Conservation (phyloP, 2,113 vertebrate species). For the Eclectus roratus region DNA sequence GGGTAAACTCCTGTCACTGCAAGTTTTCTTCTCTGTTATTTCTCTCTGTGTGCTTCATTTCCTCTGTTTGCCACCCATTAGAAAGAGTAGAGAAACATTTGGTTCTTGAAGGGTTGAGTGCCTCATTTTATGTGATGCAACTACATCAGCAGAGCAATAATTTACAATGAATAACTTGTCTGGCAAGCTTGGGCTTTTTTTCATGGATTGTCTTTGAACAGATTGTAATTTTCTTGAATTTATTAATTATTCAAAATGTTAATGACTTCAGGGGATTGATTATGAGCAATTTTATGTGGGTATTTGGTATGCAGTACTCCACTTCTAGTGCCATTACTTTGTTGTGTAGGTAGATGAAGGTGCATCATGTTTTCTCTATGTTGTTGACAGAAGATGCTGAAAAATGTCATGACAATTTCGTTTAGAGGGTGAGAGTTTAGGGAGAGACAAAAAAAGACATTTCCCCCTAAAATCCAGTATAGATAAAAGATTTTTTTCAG, state of each 20-base stretch:
- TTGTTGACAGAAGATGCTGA: background rate
- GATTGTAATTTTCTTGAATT: slow-evolving; percentile 22
- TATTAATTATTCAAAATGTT: slow-evolving; percentile 57
- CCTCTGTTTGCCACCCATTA: background rate
- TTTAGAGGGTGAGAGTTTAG: background rate
- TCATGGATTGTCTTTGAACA: slow-evolving; percentile 1
- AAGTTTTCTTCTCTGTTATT: background rate
- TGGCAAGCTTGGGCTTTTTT: slow-evolving; percentile 16
- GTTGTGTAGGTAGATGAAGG: background rate
- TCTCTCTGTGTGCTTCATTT: background rate
- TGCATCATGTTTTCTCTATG: background rate
- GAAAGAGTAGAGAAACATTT: slow-evolving; percentile 7
- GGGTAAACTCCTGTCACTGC: background rate
- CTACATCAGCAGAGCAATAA: slow-evolving; percentile 7
- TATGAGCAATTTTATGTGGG: background rate
- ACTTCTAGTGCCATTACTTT: background rate
- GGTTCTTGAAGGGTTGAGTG: background rate
- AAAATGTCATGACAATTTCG: background rate
- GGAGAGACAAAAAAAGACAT: background rate
- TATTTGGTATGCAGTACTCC: background rate
- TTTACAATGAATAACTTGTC: background rate
- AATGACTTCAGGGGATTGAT: slow-evolving; percentile 14
- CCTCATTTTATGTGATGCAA: background rate
- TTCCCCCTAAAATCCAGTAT: background rate
- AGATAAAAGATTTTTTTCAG: background rate